Conservation (phyloP, 2,888 invertebrate genomes). For the Folsomia candida region DNA sequence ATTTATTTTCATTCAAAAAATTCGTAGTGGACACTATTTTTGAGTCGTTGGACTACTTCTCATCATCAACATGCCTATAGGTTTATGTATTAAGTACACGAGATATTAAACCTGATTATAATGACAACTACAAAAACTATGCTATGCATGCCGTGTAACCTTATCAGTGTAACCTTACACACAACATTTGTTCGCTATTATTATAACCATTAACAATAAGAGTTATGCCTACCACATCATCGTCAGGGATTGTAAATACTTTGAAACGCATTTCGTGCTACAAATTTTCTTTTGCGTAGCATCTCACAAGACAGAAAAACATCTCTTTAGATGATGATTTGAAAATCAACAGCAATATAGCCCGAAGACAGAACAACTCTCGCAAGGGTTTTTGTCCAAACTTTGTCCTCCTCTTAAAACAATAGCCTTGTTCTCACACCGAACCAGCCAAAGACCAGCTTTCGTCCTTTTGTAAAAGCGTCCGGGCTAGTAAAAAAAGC, state of each 20-base stretch:
- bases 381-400: too few relatives aligned
- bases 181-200: too few relatives aligned
- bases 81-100: neutral
- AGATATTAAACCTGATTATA: neutral
- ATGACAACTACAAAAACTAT: too few relatives aligned
- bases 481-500: neutral
- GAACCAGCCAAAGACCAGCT: neutral
- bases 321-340: too few relatives aligned
- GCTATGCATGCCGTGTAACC: neutral
- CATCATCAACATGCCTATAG: neutral
- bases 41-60: too few relatives aligned
- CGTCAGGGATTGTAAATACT: too few relatives aligned
- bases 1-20: too few relatives aligned
- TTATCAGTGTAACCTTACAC: neutral
- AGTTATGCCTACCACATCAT: too few relatives aligned
- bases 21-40: too few relatives aligned
- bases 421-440: neutral
- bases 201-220: too few relatives aligned
- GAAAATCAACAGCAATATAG: too few relatives aligned
- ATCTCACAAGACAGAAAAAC: neutral
- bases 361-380: too few relatives aligned
- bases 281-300: neutral
- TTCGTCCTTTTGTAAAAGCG: neutral
- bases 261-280: neutral
- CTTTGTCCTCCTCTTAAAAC: neutral